A percentile compares a stretch with the other conserved stretches of the same genome.
Conservation (phyloP, 2,113 vertebrate species). For the Ophthalmolycus amberensis region DNA sequence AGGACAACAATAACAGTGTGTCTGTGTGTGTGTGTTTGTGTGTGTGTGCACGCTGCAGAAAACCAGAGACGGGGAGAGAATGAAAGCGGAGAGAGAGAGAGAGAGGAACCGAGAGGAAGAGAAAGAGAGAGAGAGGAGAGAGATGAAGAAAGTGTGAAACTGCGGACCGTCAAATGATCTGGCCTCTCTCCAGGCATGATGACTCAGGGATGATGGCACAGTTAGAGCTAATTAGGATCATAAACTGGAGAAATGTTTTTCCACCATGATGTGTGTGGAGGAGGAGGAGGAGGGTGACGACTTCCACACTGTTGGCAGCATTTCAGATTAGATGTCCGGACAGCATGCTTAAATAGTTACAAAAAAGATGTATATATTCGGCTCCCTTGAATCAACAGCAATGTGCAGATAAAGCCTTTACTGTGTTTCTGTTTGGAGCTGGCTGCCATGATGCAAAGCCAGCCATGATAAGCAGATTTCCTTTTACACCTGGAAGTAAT, state of each 20-base stretch:
- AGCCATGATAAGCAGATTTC: constrained; percentile 6
- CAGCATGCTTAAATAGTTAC: constrained; percentile 6
- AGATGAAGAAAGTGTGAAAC: constrained; percentile 46
- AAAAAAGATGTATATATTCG: neutral
- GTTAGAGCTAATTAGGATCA: constrained; percentile 81
- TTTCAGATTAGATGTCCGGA: constrained; percentile 50
- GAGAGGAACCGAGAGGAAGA: neutral
- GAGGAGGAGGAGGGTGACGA: constrained; percentile 11
- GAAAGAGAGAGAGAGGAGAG: constrained; percentile 9
- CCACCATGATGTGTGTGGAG: constrained; percentile 56
- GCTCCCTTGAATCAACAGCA: neutral
- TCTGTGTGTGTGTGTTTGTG: constrained; percentile 22
- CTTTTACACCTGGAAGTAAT: constrained; percentile 1
- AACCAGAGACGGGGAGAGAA: neutral
- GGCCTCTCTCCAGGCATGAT: constrained; percentile 76
- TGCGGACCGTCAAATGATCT: constrained; percentile 73
- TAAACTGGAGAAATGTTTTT: constrained; percentile 80
- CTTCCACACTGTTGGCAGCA: constrained; percentile 54
- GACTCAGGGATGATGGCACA: constrained; percentile 79
- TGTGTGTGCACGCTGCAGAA: constrained; percentile 22
- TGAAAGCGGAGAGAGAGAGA: neutral
- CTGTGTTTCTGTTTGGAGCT: neutral
- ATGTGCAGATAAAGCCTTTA: neutral
- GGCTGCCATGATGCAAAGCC: neutral
- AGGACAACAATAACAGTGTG: constrained; percentile 50